Percentiles rank a stretch among this genome's conserved stretches.
Conservation (phyloP, 1,140 invertebrate genomes). For the Hyphantria cunea region DNA sequence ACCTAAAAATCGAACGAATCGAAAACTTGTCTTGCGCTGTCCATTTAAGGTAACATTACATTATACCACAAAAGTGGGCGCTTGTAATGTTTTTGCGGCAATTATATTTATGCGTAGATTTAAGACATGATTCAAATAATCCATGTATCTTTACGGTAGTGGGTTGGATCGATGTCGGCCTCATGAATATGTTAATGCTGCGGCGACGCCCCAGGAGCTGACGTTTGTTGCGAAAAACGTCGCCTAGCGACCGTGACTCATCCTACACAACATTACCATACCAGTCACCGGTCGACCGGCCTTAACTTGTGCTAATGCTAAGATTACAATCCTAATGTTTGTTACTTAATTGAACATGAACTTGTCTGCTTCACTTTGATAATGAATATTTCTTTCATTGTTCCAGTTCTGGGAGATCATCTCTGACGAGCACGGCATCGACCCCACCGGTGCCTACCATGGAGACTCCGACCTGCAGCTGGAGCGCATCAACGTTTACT, state of each 20-base stretch:
- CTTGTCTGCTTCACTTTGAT: background rate
- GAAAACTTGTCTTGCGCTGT: conserved; percentile 36
- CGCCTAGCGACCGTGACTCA: conserved; percentile 34
- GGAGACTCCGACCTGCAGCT: conserved; percentile 92
- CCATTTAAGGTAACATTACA: conserved; percentile 49
- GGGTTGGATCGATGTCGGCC: conserved; percentile 32
- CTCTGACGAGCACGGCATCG: conserved; percentile 95
- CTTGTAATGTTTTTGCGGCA: conserved; percentile 26
- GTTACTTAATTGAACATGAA: background rate
- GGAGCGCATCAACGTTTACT: conserved; percentile 94
- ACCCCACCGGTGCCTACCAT: conserved; percentile 90
- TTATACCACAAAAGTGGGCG: conserved; percentile 39
- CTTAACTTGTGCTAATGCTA: background rate
- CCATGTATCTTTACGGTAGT: conserved; percentile 27
- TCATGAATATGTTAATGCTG: conserved; percentile 38
- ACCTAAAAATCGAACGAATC: conserved; percentile 3
- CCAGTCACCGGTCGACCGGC: background rate
- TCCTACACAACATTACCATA: conserved; percentile 5
- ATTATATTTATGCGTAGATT: conserved; percentile 22
- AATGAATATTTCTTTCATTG: conserved; percentile 39
- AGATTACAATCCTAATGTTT: background rate
- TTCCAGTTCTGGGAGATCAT: conserved; percentile 97
- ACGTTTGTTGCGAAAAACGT: conserved; percentile 30
- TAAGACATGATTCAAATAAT: conserved; percentile 24
- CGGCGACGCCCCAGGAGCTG: conserved; percentile 21